A percentile compares a stretch with the other conserved stretches of the same genome.
These are phyloP conservation scores for Lissocephala sabroskyi DNA, from an alignment of 2,888 invertebrate species.

Conservation along the genomic window DNA sequence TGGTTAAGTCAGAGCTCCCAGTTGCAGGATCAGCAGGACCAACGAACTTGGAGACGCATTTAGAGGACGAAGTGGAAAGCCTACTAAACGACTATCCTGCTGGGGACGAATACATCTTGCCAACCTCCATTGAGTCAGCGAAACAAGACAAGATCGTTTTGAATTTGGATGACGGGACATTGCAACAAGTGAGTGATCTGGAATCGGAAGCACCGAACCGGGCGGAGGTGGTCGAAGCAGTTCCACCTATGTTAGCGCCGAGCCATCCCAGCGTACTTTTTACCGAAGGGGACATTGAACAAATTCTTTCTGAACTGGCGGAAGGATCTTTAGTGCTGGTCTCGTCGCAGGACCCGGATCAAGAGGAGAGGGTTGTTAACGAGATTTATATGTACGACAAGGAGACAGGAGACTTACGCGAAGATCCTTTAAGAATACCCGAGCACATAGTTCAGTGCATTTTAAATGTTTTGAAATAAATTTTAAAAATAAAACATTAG, in stretches of 20 bases:
- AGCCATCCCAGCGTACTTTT: too few relatives aligned
- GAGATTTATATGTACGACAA: slow-evolving; percentile 70
- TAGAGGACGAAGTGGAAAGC: slow-evolving; percentile 26
- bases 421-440: slow-evolving; percentile 70
- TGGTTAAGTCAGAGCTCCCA: too few relatives aligned
- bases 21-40: too few relatives aligned
- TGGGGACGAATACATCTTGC: too few relatives aligned
- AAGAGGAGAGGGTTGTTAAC: slow-evolving; percentile 62
- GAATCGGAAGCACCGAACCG: not conserved
- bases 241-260: too few relatives aligned
- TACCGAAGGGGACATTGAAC: slow-evolving; percentile 60
- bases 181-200: slow-evolving; percentile 29
- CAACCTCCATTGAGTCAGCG: not conserved
- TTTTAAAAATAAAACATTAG: not conserved
- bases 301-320: slow-evolving; percentile 63
- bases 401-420: slow-evolving; percentile 64
- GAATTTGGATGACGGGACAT: slow-evolving; percentile 37
- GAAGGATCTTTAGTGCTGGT: slow-evolving; percentile 70
- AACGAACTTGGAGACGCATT: slow-evolving; percentile 1
- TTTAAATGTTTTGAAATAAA: slow-evolving; percentile 56
- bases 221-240: not conserved
- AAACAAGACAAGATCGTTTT: slow-evolving; percentile 11
- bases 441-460: slow-evolving; percentile 69
- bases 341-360: slow-evolving; percentile 62
- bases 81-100: not conserved